Conservation (phyloP, 1,140 invertebrate species). For the Atopsyche davidsoni region DNA sequence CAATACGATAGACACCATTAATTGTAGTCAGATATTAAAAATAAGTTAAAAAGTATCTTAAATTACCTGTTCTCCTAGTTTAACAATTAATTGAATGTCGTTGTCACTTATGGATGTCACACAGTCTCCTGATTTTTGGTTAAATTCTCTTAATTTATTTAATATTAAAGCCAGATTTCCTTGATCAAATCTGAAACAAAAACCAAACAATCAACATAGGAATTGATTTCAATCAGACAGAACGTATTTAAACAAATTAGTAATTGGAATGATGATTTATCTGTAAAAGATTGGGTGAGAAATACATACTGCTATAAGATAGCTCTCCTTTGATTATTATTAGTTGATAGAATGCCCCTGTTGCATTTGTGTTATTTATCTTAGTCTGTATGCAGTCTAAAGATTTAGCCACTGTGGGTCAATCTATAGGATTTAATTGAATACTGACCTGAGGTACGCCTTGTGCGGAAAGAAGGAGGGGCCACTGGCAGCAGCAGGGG, state of each 20-base stretch:
- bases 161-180: constrained; percentile 56
- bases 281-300: no score
- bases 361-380: no score
- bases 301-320: no score
- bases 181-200: constrained; percentile 57
- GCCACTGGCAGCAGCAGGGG: constrained; percentile 7
- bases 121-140: constrained; percentile 51
- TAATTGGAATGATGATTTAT: no score
- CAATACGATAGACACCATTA: no score
- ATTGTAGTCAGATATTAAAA: no score
- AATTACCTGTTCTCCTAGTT: constrained; percentile 48
- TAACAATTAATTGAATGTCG: constrained; percentile 55
- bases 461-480: constrained; percentile 38
- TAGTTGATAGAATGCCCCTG: no score
- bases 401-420: not conserved
- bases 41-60: no score
- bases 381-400: not conserved
- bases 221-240: no score
- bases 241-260: no score
- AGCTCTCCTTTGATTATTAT: no score
- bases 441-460: constrained; percentile 39
- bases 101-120: constrained; percentile 46
- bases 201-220: no score
- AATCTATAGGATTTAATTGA: constrained; percentile 10
- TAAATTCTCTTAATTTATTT: constrained; percentile 69